A percentile compares a stretch with the other conserved stretches of the same genome.
Evolutionary conservation across 2,113 vertebrate species (phyloP).

Genomic region (Ahaetulla prasina): DNA sequence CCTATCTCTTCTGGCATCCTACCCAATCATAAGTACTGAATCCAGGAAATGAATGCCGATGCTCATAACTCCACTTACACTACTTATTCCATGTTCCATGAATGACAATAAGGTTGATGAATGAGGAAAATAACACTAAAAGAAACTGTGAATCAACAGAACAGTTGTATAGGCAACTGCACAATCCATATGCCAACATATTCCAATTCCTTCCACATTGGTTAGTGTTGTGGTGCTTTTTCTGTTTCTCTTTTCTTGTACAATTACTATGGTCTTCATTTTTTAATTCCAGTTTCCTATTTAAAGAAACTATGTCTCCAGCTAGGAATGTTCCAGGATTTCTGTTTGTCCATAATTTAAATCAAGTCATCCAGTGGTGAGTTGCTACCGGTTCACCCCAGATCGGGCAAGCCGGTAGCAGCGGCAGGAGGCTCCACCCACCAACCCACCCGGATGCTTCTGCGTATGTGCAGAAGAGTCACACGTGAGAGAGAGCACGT

Average conservation of each 20-base stretch:
- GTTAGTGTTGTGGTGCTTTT: not conserved
- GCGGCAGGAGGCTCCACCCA: no score
- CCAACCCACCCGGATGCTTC: no score
- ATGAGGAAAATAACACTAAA: slow-evolving; percentile 53
- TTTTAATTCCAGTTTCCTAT: slow-evolving; percentile 23
- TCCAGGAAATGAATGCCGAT: slow-evolving; percentile 36
- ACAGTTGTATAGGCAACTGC: slow-evolving; percentile 42
- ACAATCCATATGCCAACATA: slow-evolving; percentile 56
- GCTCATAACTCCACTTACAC: slow-evolving; percentile 41
- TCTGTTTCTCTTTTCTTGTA: not conserved
- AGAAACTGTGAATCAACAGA: slow-evolving; percentile 56
- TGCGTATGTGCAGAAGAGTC: no score
- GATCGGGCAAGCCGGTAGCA: no score
- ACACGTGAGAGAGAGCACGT: rapidly evolving
- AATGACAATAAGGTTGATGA: slow-evolving; percentile 54
- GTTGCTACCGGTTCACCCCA: no score
- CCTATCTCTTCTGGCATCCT: slow-evolving; percentile 48
- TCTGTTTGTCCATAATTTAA: not conserved
- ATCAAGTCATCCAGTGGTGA: not conserved
- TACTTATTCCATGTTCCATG: slow-evolving; percentile 42
- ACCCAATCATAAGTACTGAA: slow-evolving; percentile 41
- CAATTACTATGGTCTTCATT: slow-evolving; percentile 46
- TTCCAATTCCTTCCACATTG: slow-evolving; percentile 51
- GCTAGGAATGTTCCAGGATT: not conserved
- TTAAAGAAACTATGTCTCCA: slow-evolving; percentile 13